phyloP scores from a whole-genome alignment of 2,113 vertebrate genomes.

The Engystomops pustulosus region DNA sequence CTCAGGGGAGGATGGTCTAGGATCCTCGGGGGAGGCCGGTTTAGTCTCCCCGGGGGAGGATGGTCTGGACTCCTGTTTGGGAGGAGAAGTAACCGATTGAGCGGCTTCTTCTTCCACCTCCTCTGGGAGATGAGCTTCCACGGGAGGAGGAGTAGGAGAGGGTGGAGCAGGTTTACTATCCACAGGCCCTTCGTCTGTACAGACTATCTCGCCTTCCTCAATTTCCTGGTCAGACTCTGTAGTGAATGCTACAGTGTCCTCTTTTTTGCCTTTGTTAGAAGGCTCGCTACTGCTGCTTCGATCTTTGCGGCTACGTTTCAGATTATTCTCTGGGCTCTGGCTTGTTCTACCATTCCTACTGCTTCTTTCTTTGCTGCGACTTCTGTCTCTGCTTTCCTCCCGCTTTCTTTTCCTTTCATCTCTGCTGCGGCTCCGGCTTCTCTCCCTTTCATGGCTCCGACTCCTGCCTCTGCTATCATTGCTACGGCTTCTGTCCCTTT shows the following conservation, averaged over 20 bases:
- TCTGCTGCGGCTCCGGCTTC: conserved; percentile 63
- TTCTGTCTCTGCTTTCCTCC: background rate
- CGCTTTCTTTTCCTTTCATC: conserved; percentile 3
- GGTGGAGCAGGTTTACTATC: background rate
- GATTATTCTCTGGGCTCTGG: conserved; percentile 5
- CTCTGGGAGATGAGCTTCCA: background rate
- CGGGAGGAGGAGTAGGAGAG: background rate
- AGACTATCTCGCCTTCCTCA: conserved; percentile 38
- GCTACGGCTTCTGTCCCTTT: conserved; percentile 72
- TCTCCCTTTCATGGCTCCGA: conserved; percentile 62
- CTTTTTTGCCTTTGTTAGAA: conserved; percentile 22
- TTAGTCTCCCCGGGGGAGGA: background rate
- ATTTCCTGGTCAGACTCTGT: conserved; percentile 57
- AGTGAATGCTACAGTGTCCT: conserved; percentile 49
- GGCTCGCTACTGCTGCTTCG: conserved; percentile 33
- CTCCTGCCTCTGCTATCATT: conserved; percentile 69
- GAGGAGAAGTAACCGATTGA: background rate
- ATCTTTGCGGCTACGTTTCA: conserved; percentile 8
- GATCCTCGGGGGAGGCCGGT: background rate
- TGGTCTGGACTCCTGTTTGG: background rate
- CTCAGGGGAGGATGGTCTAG: conserved; percentile 3
- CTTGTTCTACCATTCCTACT: conserved; percentile 25
- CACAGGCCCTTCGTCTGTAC: background rate
- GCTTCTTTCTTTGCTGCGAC: conserved; percentile 16
- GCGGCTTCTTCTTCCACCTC: background rate